Percentiles rank a stretch among this genome's conserved stretches.
phyloP scores from a whole-genome alignment of 2,888 invertebrate species.

The Hybos culiciformis region DNA sequence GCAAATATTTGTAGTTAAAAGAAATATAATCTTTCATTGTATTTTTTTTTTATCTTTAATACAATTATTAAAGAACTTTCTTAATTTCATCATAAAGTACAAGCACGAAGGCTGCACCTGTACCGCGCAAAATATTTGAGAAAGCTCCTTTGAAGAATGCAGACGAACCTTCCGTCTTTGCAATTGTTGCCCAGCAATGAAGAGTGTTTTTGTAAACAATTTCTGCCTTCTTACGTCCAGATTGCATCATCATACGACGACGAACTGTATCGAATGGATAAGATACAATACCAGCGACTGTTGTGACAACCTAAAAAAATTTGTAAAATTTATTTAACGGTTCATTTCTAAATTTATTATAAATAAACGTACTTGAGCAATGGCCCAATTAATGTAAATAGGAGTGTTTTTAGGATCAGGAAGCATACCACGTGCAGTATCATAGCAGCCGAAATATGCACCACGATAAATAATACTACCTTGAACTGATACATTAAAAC shows the following conservation, averaged over 20 bases:
- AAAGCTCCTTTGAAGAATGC: conserved; percentile 93
- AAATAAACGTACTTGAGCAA: conserved; percentile 35
- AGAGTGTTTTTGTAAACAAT: conserved; percentile 74
- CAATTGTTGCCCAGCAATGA: conserved; percentile 77
- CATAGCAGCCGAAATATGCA: conserved; percentile 84
- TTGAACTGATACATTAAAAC: conserved; percentile 77
- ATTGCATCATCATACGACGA: conserved; percentile 96
- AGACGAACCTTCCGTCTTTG: conserved; percentile 57
- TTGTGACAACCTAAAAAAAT: conserved; percentile 45
- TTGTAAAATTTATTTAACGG: conserved; percentile 7
- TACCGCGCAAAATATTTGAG: conserved; percentile 80
- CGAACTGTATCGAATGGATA: conserved; percentile 90
- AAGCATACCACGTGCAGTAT: conserved; percentile 77
- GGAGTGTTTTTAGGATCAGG: conserved; percentile 41
- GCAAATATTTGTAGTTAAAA: no score
- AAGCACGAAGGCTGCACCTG: conserved; percentile 80
- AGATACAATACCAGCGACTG: conserved; percentile 76
- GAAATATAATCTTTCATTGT: no score
- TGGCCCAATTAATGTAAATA: conserved; percentile 13
- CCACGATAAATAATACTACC: conserved; percentile 89
- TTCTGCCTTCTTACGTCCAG: conserved; percentile 61
- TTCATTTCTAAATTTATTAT: background rate
- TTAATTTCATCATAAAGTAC: conserved; percentile 80
- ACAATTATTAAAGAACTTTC: conserved; percentile 35
- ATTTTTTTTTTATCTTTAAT: conserved; percentile 1